Conservation (phyloP, 2,797 vertebrate genomes). For the Cyclopterus lumpus region DNA sequence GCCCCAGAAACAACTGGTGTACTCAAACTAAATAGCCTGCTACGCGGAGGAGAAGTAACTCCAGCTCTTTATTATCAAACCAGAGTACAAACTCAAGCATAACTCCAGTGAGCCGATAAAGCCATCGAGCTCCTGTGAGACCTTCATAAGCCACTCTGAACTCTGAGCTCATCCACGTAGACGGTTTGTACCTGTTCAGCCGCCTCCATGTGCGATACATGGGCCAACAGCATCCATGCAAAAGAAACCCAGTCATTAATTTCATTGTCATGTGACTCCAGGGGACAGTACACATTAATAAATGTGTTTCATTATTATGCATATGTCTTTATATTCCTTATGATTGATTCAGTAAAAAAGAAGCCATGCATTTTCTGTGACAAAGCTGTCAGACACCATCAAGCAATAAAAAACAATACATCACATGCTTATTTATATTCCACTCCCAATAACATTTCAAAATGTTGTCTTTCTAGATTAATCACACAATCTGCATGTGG, state of each 20-base stretch:
- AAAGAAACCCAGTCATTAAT: conserved; percentile 81
- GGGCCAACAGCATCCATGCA: conserved; percentile 66
- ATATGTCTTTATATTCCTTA: conserved; percentile 84
- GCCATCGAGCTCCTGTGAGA: conserved; percentile 75
- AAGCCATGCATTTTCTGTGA: conserved; percentile 81
- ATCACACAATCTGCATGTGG: conserved; percentile 81
- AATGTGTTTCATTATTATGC: conserved; percentile 88
- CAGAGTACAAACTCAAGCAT: conserved; percentile 7
- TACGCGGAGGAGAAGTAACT: not conserved
- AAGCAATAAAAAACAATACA: conserved; percentile 83
- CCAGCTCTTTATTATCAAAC: not conserved
- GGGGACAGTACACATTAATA: conserved; percentile 86
- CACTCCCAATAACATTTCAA: conserved; percentile 77
- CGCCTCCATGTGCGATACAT: conserved; percentile 77
- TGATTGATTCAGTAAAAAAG: conserved; percentile 84
- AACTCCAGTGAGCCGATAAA: conserved; percentile 65
- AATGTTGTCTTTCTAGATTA: conserved; percentile 82
- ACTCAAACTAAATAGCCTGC: not conserved
- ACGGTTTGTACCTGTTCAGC: conserved; percentile 70
- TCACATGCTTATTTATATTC: conserved; percentile 84
- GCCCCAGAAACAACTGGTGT: conserved; percentile 4
- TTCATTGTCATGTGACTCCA: conserved; percentile 85
- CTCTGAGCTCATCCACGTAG: conserved; percentile 58
- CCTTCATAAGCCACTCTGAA: not conserved
- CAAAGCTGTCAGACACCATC: conserved; percentile 79